A percentile compares a stretch with the other conserved stretches of the same genome.
phyloP scores from a whole-genome alignment of 1,140 invertebrate genomes.

The Manduca sexta region DNA sequence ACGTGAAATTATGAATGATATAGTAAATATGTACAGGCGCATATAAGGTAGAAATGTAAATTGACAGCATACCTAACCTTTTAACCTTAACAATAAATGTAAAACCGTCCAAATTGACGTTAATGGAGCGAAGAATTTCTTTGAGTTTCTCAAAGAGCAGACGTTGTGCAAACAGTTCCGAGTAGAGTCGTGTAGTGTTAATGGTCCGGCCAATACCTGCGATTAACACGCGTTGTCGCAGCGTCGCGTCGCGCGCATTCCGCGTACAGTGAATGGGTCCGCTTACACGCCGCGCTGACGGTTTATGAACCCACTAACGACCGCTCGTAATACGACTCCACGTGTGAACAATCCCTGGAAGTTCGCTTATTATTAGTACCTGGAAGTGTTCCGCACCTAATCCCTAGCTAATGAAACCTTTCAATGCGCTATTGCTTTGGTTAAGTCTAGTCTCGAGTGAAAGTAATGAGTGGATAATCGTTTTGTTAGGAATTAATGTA shows the following conservation, averaged over 20 bases:
- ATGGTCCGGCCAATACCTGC: neutral
- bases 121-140: no score
- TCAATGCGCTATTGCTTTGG: neutral
- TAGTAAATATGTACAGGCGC: no score
- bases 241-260: conserved; percentile 5
- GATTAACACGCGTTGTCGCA: no score
- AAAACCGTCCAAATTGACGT: no score
- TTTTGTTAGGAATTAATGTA: neutral
- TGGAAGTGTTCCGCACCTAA: conserved; percentile 17
- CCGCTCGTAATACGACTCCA: conserved; percentile 26
- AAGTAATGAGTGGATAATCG: neutral
- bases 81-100: no score
- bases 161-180: neutral
- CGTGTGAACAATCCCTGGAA: conserved; percentile 27
- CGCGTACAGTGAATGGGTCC: conserved; percentile 17
- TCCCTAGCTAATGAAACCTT: conserved; percentile 3
- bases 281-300: conserved; percentile 5
- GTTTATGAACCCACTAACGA: conserved; percentile 27
- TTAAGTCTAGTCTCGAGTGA: neutral
- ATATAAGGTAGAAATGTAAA: no score
- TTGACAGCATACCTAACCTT: no score
- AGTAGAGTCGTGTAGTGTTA: neutral
- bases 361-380: conserved; percentile 32
- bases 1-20: no score
- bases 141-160: neutral